Evolutionary conservation across 2,888 invertebrate genomes (phyloP).

Genomic region (Aspidapion aeneum): DNA sequence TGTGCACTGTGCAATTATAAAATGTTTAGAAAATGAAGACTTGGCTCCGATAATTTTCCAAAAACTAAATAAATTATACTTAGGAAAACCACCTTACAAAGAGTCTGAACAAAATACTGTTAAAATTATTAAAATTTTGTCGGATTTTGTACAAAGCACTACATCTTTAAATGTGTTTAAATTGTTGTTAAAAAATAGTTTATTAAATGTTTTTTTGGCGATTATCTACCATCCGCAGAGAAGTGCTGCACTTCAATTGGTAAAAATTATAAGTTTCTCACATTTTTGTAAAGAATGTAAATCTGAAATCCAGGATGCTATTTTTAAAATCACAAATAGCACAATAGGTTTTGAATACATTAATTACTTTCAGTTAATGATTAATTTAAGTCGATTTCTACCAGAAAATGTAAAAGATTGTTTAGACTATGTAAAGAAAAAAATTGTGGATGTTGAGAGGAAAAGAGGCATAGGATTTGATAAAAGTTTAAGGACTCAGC

Average conservation of each 20-base stretch:
- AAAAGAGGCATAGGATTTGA: conserved; percentile 50
- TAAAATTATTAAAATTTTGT: conserved; percentile 40
- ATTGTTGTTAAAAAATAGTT: background rate
- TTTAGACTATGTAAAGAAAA: conserved; percentile 40
- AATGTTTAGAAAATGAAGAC: conserved; percentile 34
- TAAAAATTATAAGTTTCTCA: conserved; percentile 35
- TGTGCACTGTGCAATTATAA: conserved; percentile 37
- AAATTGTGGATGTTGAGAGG: conserved; percentile 46
- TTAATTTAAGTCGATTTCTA: conserved; percentile 40
- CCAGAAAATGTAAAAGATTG: conserved; percentile 40
- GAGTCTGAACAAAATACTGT: conserved; percentile 38
- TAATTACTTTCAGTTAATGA: conserved; percentile 45
- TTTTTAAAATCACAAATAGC: conserved; percentile 43
- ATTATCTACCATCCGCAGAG: conserved; percentile 41
- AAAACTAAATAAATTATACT: conserved; percentile 38
- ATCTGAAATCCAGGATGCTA: conserved; percentile 34
- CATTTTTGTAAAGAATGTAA: conserved; percentile 34
- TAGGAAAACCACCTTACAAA: conserved; percentile 37
- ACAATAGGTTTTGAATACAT: conserved; percentile 49
- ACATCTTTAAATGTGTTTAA: conserved; percentile 28
- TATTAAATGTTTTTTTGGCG: background rate
- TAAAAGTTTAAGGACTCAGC: conserved; percentile 44
- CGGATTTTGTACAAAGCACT: conserved; percentile 34
- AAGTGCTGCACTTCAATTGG: conserved; percentile 35
- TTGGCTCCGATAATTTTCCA: conserved; percentile 37